Base-by-base conservation (phyloP, 2,113 vertebrate species). In the Chamaetylas fuelleborni region DNA sequence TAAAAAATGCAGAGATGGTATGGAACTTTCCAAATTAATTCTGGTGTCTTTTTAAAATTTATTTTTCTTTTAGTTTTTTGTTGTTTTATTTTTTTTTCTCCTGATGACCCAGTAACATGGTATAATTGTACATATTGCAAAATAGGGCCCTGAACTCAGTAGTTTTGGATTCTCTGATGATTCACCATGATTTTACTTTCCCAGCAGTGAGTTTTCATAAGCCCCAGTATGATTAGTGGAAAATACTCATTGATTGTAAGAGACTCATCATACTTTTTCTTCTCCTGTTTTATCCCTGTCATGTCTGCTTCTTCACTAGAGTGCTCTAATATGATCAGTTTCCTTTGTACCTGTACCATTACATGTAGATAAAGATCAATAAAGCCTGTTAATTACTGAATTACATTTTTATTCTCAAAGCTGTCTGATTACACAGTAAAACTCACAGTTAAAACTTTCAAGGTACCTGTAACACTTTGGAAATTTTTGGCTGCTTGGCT, bases 391-490 rank as follows among this genome's bases (percentile, higher is more conserved):
- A 38, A 34, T 42, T 2, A 1, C 26, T 71, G 40, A 76, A 80
- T 56, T 64, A 20, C 33, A 10, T 76, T 80, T 85, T 88, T 8
- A 14, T 82, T 92, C 47, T 67, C 53, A 38, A 53, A 74, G 29
- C 20, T 0, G 0, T 56, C 36, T 51, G 38, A 48, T 77, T 67
- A 8, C 12, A 8, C 13, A 23, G n/a, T 38, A 36, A 62, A 73
- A 73, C 18, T 60, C 47, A 36, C 36, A 53, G 8, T 85, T 85
- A 58, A 91, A 93, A 69, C 33, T 72, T n/a, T 28, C 43, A 33
- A 28, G 5, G 13, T 76, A 18, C 3, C 25, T 45, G 78, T 38
- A 88, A 50, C 8, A n/a, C 7, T 81, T 84, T 0, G 1, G 6
- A 42, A 48, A 2, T 20, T n/a, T 66, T 43, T 67, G 2, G 2